Base-by-base conservation (phyloP, 2,888 invertebrate species). In the Dione vanillae region DNA sequence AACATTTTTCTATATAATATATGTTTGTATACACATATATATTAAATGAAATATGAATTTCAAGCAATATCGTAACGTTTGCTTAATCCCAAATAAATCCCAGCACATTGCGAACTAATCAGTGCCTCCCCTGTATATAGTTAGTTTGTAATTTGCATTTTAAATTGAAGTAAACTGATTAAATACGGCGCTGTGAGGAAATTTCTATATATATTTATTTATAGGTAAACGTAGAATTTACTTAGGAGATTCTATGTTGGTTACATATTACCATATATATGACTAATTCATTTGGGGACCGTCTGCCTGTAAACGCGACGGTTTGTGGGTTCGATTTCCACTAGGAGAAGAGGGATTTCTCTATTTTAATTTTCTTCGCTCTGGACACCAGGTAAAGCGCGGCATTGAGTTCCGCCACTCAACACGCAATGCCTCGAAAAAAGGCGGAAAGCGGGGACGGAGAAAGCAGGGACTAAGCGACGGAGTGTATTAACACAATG, bases 31-130 rank as follows among this genome's bases (percentile, higher is more conserved):
- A n/a, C n/a, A n/a, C n/a, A n/a, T n/a, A n/a, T n/a, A n/a, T n/a
- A n/a, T n/a, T n/a, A 11, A 2, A 12, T 8, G 14, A 43, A 43
- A 45, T 61, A 27, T 61, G 35, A 45, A n/a, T 27, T 7, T 11
- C 35, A 7, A 61, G 27, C 11, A 59, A 20, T 41, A 45, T 43
- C 9, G 11, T 37, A 20, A 59, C 59, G 27, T 45, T 61, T 35
- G n/a, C 61, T 10, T 61, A 61, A 35, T 27, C 20, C 27, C 61
- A 43, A n/a, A 35, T 43, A 61, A 45, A 61, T 45, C 61, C 45
- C n/a, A 61, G 41, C 61, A 61, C 61, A 59, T 40, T 61, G 59
- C 41, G 59, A 61, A 61, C 43, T 61, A 45, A 45, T 61, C 61
- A 45, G 61, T n/a, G 59, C 8, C 41, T 61, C 61, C 27, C n/a